Conservation (phyloP, 2,113 vertebrate species). For the Phyllopteryx taeniolatus region DNA sequence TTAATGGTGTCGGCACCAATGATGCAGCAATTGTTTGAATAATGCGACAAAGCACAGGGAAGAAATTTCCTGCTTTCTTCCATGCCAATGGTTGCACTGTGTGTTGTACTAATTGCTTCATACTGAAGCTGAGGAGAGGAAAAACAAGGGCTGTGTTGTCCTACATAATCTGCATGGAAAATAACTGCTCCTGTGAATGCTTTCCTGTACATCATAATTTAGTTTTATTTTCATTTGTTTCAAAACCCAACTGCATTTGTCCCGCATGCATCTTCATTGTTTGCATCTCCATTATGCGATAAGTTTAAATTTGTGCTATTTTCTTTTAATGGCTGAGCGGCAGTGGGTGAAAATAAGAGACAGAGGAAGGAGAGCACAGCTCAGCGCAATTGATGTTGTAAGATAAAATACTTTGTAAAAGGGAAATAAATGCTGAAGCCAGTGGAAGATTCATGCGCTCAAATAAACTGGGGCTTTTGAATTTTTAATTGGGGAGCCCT, state of each 20-base stretch:
- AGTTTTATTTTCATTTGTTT: not conserved
- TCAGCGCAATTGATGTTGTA: slow-evolving; percentile 89
- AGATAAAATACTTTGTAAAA: slow-evolving; percentile 99
- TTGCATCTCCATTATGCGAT: slow-evolving; percentile 21
- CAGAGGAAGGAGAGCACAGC: slow-evolving; percentile 52
- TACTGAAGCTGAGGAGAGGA: slow-evolving; percentile 3
- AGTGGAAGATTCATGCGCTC: slow-evolving; percentile 96
- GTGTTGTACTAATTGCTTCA: slow-evolving; percentile 12
- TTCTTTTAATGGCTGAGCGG: slow-evolving; percentile 33
- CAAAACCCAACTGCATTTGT: slow-evolving; percentile 3
- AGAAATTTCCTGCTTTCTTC: slow-evolving; percentile 41
- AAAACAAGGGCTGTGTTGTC: slow-evolving; percentile 1
- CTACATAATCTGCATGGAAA: not conserved
- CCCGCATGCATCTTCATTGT: slow-evolving; percentile 12
- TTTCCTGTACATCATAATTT: not conserved
- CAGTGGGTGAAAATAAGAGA: slow-evolving; percentile 26
- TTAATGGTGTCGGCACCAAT: slow-evolving; percentile 50
- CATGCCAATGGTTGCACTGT: slow-evolving; percentile 26
- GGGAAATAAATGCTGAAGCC: slow-evolving; percentile 93
- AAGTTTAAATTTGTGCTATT: slow-evolving; percentile 9
- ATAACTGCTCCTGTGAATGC: not conserved
- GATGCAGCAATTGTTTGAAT: slow-evolving; percentile 54
- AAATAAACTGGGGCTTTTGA: slow-evolving; percentile 99
- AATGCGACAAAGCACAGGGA: slow-evolving; percentile 52
- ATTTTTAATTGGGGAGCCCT: slow-evolving; percentile 99